Conservation (phyloP, 2,113 vertebrate species). For the Paedocypris sp. region DNA sequence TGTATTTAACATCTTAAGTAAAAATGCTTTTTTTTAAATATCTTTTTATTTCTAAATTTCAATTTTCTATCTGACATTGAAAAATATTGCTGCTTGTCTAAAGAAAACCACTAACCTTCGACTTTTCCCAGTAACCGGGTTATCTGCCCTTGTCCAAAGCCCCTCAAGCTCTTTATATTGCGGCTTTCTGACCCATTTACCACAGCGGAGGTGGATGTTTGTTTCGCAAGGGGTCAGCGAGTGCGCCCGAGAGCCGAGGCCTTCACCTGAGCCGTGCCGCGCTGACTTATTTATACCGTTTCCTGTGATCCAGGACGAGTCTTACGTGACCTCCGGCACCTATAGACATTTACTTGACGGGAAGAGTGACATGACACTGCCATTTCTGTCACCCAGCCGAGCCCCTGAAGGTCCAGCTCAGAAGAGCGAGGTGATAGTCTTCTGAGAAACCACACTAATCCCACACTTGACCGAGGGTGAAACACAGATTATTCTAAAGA, state of each 20-base stretch:
- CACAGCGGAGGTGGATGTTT: constrained; percentile 4
- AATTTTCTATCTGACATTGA: too few relatives aligned
- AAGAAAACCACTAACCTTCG: too few relatives aligned
- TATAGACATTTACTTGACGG: background rate
- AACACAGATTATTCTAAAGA: background rate
- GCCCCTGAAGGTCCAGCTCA: background rate
- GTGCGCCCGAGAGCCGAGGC: constrained; percentile 16
- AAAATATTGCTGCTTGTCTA: too few relatives aligned
- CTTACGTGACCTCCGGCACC: background rate
- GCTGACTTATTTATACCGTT: background rate
- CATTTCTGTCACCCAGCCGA: too few relatives aligned
- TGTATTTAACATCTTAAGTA: too few relatives aligned
- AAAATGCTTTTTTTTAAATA: too few relatives aligned
- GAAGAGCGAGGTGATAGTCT: background rate
- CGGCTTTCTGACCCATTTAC: constrained; percentile 31
- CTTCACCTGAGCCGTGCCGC: background rate
- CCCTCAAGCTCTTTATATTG: background rate
- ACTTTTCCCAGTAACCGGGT: too few relatives aligned
- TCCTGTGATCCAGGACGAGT: background rate
- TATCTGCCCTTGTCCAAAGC: background rate
- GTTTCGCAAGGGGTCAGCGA: constrained; percentile 21
- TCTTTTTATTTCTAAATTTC: too few relatives aligned
- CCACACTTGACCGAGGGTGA: background rate
- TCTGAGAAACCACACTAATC: constrained; percentile 1
- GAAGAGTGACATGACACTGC: too few relatives aligned